Conservation (phyloP, 1,140 invertebrate species). For the Archivesica marissinica region DNA sequence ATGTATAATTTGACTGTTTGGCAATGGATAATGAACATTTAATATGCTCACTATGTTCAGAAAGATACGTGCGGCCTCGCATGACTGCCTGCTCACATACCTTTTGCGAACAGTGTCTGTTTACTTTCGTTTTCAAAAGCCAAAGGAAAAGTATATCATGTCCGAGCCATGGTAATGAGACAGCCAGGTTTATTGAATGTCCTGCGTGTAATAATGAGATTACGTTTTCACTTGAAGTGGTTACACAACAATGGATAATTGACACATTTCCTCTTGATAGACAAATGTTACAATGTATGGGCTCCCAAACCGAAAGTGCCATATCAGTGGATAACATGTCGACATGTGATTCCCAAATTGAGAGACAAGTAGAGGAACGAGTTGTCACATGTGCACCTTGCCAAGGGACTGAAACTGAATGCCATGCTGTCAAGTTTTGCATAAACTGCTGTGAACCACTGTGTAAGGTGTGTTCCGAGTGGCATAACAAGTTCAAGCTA, state of each 20-base stretch:
- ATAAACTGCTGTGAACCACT: not conserved
- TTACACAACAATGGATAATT: not conserved
- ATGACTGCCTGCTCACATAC: not conserved
- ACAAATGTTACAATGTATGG: not conserved
- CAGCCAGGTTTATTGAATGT: not conserved
- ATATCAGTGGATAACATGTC: not conserved
- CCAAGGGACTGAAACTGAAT: not conserved
- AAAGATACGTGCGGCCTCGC: not conserved
- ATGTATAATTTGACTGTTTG: no score
- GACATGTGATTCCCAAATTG: not conserved
- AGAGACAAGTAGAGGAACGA: not conserved
- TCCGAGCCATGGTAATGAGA: no score
- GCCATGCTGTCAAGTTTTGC: not conserved
- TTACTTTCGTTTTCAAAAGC: not conserved
- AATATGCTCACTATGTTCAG: not conserved
- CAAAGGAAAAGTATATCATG: not conserved
- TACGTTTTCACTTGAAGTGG: not conserved
- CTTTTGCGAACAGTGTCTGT: not conserved
- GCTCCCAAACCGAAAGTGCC: not conserved
- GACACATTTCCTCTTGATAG: not conserved
- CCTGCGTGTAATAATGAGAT: not conserved
- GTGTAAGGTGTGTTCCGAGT: not conserved
- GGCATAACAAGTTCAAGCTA: slow-evolving; percentile 8
- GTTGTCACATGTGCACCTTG: not conserved
- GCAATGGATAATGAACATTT: not conserved